Evolutionary conservation across 2,888 invertebrate genomes (phyloP), one percentile per base, ranked within the genome.

Genomic region (Drosophila suboccidentalis): DNA sequence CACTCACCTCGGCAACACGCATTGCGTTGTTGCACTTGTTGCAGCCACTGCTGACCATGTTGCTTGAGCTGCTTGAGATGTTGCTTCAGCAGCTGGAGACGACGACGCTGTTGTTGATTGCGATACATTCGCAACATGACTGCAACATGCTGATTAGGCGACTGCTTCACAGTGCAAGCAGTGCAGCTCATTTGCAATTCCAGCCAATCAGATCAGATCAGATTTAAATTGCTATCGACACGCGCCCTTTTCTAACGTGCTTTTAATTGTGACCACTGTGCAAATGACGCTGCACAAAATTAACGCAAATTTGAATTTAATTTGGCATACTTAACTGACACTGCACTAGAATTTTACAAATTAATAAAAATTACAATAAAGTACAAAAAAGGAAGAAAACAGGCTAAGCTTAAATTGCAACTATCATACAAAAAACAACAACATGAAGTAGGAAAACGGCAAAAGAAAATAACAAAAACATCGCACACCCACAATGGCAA

Each of bases 41-140:
- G 34, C 17, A 63, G 39, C 54, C 61, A 41, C 15, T 29, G 13
- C 26, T 17, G 26, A 8, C 49, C 46, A 15, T 36, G 41, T 3
- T 26, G 58, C 36, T 39, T 46, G 44, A 65, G 15, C 5, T 19
- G 53, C 39, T 50, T 41, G 47, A 65, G 19, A 5, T 19, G 53
- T 29, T 50, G 36, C 38, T 49, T 58, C 29, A 38, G 61, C 15
- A 32, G 49, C 3, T 53, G 29, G 13, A 43, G 34, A 5, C 49
- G 59, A 4, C 29, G 59, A 4, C 29, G 26, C 26, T 26, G 61
- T 15, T n/a, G 43, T 17, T 34, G 26, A 15, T 19, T 41, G 11
- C 77, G 58, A 34, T 41, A 38, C 26, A 54, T 15, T 53, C 50
- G 19, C 53, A 43, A 55, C 66, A 75, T 77, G 61, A 62, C 66